A percentile compares a stretch with the other conserved stretches of the same genome.
Conservation (phyloP, 2,113 vertebrate species). For the Nicator chloris region DNA sequence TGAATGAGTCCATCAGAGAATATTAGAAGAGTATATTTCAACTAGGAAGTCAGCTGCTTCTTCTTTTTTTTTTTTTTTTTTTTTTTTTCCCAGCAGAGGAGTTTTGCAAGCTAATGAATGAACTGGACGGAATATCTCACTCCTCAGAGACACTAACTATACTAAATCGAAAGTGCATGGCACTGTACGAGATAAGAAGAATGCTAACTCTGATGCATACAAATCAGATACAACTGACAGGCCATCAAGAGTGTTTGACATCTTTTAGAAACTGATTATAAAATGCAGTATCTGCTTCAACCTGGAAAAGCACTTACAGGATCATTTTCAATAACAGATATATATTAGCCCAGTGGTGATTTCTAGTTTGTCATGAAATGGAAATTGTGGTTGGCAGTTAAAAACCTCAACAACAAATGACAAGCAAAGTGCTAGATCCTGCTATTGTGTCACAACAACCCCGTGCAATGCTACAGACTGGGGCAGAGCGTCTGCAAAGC, state of each 20-base stretch:
- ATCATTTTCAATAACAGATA: background rate
- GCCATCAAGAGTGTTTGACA: background rate
- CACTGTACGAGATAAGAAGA: background rate
- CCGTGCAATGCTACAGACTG: background rate
- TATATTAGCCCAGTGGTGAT: background rate
- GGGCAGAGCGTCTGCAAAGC: background rate
- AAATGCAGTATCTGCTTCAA: background rate
- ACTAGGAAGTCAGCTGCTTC: background rate
- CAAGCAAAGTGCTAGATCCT: fast-evolving
- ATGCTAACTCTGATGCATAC: background rate
- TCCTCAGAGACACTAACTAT: background rate
- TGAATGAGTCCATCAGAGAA: background rate
- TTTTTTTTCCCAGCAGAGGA: background rate
- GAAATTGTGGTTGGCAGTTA: background rate
- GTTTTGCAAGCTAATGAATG: background rate
- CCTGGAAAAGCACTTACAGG: background rate
- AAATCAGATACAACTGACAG: background rate
- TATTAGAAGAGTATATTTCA: background rate
- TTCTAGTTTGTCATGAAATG: background rate
- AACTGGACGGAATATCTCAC: background rate
- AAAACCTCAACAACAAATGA: background rate
- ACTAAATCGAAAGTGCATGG: background rate
- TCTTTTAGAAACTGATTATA: background rate
- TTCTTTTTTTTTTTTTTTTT: background rate
- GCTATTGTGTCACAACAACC: background rate